Percentiles rank a stretch among this genome's conserved stretches.
phyloP scores from a whole-genome alignment of 2,888 invertebrate genomes.

The Meliscaeva auricollis region DNA sequence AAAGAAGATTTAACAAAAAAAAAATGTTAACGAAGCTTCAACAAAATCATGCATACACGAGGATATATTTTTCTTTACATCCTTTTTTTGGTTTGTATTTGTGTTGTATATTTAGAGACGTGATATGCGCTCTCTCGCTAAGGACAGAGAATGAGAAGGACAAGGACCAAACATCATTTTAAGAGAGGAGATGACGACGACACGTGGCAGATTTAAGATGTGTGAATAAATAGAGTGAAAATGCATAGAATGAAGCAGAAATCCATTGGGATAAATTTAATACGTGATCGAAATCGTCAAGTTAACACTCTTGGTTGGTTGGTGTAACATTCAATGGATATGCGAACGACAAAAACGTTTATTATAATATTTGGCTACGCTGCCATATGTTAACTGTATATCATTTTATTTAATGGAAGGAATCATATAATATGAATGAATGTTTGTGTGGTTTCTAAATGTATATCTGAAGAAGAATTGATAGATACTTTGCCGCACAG shows the following conservation, averaged over 20 bases:
- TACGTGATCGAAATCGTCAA: conserved; percentile 73
- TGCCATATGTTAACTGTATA: conserved; percentile 69
- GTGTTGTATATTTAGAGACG: conserved; percentile 11
- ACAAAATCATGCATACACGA: conserved; percentile 51
- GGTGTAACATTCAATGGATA: neutral
- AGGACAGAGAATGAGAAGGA: neutral
- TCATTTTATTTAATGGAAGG: conserved; percentile 59
- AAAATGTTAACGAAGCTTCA: conserved; percentile 23
- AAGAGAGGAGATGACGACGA: conserved; percentile 4
- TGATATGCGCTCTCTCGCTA: conserved; percentile 26
- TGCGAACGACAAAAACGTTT: conserved; percentile 32
- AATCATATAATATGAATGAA: conserved; percentile 22
- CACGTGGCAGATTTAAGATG: conserved; percentile 70
- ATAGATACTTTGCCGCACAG: conserved; percentile 49
- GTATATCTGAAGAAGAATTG: conserved; percentile 21
- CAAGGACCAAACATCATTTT: neutral
- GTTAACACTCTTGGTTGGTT: conserved; percentile 28
- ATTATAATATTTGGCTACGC: conserved; percentile 56
- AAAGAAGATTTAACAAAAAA: neutral
- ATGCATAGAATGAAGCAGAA: conserved; percentile 41
- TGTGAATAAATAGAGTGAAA: conserved; percentile 69
- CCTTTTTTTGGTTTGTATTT: neutral
- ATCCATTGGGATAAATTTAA: conserved; percentile 71
- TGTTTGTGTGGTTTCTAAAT: conserved; percentile 33
- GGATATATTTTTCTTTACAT: conserved; percentile 14